phyloP scores from a whole-genome alignment of 2,888 invertebrate species.

The Meiosimyza platycephala region DNA sequence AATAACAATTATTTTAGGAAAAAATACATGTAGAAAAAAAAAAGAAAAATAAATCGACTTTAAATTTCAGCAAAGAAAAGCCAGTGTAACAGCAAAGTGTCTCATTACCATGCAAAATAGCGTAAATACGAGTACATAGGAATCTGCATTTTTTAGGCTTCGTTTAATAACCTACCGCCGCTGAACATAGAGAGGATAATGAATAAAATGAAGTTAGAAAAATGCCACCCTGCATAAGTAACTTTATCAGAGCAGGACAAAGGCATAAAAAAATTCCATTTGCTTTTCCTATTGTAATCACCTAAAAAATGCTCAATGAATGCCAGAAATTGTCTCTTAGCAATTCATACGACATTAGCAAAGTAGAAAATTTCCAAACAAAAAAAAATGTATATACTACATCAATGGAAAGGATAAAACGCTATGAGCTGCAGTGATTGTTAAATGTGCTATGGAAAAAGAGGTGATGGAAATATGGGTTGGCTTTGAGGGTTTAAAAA shows the following conservation, averaged over 20 bases:
- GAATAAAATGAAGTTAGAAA: neutral
- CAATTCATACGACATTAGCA: conserved; percentile 40
- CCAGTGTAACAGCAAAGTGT: too few species aligned
- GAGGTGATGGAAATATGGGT: conserved; percentile 16
- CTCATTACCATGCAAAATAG: too few species aligned
- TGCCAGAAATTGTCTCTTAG: conserved; percentile 2
- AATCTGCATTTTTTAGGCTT: conserved; percentile 11
- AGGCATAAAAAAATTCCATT: neutral
- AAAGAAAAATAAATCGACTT: too few species aligned
- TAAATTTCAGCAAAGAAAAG: too few species aligned
- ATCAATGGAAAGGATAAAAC: too few species aligned
- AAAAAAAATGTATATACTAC: neutral
- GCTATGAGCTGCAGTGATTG: too few species aligned
- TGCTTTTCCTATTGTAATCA: neutral
- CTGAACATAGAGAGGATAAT: neutral
- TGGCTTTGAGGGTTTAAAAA: neutral
- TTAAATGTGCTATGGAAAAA: too few species aligned
- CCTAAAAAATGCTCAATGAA: neutral
- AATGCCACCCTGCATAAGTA: neutral
- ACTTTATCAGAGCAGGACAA: neutral
- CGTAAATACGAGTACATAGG: neutral
- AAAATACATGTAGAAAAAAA: too few species aligned
- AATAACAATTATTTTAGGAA: too few species aligned
- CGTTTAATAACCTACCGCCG: neutral
- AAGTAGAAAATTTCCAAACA: conserved; percentile 32